Evolutionary conservation across 2,113 vertebrate genomes (phyloP).

Genomic region (Astur gentilis): DNA sequence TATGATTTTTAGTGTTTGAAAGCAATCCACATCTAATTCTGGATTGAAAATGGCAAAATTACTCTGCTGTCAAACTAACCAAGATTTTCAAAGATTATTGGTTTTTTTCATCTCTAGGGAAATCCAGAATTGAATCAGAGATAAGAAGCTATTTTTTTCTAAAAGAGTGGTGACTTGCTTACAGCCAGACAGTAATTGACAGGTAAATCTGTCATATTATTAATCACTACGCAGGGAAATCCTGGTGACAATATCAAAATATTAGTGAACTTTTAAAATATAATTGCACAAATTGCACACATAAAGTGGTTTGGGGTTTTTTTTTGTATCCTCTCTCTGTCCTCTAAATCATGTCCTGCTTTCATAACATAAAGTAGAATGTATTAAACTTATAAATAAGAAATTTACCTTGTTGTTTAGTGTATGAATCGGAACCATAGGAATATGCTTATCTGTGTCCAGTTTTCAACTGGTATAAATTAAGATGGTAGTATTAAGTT

Average conservation of each 20-base stretch:
- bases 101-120: not conserved
- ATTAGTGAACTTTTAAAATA: not conserved
- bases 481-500: not conserved
- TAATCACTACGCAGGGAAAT: not conserved
- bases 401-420: not conserved
- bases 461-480: not conserved
- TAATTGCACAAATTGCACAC: not conserved
- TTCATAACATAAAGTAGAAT: not conserved
- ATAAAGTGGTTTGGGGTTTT: not conserved
- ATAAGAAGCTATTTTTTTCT: not conserved
- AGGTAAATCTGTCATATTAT: not conserved
- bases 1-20: not conserved
- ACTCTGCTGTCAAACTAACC: not conserved
- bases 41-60: not conserved
- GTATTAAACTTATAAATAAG: not conserved
- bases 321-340: not conserved
- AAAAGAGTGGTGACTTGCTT: not conserved
- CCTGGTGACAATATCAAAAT: not conserved
- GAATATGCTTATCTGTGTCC: not conserved
- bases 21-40: not conserved
- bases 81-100: not conserved
- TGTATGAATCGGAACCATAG: not conserved
- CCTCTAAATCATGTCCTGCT: not conserved
- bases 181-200: not conserved
- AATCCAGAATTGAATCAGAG: not conserved